Percentiles rank a stretch among this genome's conserved stretches.
Conservation (phyloP, 2,797 vertebrate species). For the Acanthopagrus latus region DNA sequence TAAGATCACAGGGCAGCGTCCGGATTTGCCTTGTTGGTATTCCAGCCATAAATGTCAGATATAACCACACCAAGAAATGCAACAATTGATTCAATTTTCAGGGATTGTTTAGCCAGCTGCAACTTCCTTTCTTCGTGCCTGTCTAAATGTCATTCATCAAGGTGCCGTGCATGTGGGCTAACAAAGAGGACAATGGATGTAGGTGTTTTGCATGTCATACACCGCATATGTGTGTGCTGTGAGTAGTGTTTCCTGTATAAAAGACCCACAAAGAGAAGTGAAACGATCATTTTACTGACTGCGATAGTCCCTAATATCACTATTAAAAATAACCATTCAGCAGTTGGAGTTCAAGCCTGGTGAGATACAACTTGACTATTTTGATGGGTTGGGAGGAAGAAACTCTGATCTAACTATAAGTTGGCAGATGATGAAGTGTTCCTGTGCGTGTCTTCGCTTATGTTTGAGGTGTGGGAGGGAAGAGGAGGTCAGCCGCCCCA, state of each 20-base stretch:
- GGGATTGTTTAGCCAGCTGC: background rate
- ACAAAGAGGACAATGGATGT: background rate
- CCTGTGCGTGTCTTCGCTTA: constrained; percentile 32
- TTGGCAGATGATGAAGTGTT: constrained; percentile 27
- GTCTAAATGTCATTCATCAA: background rate
- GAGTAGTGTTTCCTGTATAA: background rate
- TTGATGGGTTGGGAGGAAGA: constrained; percentile 31
- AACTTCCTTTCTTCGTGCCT: background rate
- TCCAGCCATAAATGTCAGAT: background rate
- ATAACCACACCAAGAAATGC: background rate
- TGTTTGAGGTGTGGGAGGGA: constrained; percentile 59
- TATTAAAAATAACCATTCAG: background rate
- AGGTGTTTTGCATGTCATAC: background rate
- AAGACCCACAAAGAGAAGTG: background rate
- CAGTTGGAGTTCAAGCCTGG: background rate
- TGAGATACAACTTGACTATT: constrained; percentile 7
- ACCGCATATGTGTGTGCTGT: background rate
- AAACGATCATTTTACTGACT: background rate
- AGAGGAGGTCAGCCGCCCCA: constrained; percentile 47
- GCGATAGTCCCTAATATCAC: background rate
- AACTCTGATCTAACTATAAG: constrained; percentile 25
- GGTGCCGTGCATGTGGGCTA: background rate
- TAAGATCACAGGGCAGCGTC: background rate
- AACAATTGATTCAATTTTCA: background rate
- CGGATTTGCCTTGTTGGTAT: background rate